phyloP scores from a whole-genome alignment of 2,797 vertebrate species.

The Chaetophractus vellerosus region DNA sequence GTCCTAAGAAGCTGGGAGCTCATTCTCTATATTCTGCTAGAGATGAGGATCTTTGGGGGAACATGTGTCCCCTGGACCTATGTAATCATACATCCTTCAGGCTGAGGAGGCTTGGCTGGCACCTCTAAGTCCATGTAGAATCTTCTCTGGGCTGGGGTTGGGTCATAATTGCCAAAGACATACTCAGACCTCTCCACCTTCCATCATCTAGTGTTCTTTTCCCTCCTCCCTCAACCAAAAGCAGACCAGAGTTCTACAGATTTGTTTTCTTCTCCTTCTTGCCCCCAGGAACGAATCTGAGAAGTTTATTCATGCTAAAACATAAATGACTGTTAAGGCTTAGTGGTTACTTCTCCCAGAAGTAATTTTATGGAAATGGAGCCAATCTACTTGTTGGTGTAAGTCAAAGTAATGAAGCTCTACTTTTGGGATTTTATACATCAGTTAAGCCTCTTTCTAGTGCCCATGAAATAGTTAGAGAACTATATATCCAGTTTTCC shows the following conservation, averaged over 20 bases:
- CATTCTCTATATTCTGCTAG: conserved; percentile 13
- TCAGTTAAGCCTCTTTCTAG: background rate
- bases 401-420: conserved; percentile 37
- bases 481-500: background rate
- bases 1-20: background rate
- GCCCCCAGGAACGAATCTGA: conserved; percentile 21
- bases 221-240: background rate
- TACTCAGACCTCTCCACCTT: background rate
- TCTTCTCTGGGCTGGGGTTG: background rate
- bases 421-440: conserved; percentile 14
- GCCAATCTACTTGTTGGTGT: background rate
- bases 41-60: background rate
- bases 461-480: background rate
- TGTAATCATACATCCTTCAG: background rate
- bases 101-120: background rate
- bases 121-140: background rate
- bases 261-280: background rate
- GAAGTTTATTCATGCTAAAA: conserved; percentile 40
- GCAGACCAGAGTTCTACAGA: background rate
- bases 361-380: conserved; percentile 41
- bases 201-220: background rate
- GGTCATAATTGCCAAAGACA: background rate
- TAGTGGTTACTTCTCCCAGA: conserved; percentile 17
- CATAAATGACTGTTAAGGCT: conserved; percentile 35
- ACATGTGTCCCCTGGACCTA: background rate